Conservation (phyloP, 35 echinoderm and acorn worm species). For the Ophioderma brevispina region DNA sequence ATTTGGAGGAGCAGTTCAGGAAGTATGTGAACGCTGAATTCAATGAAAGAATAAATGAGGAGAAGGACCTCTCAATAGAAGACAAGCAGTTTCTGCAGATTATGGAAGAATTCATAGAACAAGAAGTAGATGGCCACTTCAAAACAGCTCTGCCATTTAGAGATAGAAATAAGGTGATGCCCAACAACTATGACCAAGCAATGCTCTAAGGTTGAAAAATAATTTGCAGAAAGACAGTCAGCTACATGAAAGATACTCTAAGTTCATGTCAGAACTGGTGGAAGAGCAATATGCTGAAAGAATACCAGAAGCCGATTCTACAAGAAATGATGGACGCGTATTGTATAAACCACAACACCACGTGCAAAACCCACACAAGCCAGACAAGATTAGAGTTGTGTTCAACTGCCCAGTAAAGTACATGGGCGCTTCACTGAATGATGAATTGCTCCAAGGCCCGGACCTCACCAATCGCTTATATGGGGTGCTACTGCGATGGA, state of each 20-base stretch:
- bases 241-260: conserved; percentile 29
- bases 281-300: conserved; percentile 42
- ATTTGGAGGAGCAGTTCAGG: background rate
- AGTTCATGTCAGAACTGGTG: conserved; percentile 39
- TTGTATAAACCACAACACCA: conserved; percentile 76
- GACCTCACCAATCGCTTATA: conserved; percentile 67
- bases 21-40: conserved; percentile 42
- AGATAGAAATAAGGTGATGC: conserved; percentile 30
- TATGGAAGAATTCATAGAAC: conserved; percentile 43
- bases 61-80: conserved; percentile 35
- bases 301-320: conserved; percentile 1
- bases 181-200: conserved; percentile 66
- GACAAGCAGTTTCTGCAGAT: conserved; percentile 53
- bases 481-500: conserved; percentile 57
- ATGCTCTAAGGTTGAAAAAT: conserved; percentile 40
- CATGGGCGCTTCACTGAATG: conserved; percentile 62
- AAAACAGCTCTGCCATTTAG: conserved; percentile 71
- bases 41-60: conserved; percentile 48
- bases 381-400: conserved; percentile 53
- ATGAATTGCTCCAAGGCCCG: conserved; percentile 63
- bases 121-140: conserved; percentile 52
- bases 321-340: conserved; percentile 30
- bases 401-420: conserved; percentile 65
- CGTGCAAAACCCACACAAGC: conserved; percentile 52
- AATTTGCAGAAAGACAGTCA: conserved; percentile 17